Base-by-base conservation (phyloP, 1,140 invertebrate species). In the Berghia stephanieae region DNA sequence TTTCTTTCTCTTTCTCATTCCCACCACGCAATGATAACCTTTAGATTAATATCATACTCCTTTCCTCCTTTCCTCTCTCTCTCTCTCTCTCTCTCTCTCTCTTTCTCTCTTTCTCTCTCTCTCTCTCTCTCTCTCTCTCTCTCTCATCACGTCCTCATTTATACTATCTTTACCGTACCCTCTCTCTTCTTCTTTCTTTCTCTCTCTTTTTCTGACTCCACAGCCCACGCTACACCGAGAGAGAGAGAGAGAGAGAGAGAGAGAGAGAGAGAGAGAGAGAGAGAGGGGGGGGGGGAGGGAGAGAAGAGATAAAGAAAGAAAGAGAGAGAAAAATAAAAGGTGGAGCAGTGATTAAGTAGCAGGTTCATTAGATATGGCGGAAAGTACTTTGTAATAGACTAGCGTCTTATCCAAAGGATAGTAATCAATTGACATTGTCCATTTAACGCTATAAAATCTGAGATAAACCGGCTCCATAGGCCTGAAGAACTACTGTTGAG, bases 81-180 rank as follows among this genome's bases (percentile, higher is more conserved):
- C 27, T 67, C 63, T 38, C 63, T 67, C 63, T 67, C 6, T 34
- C 34, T 67, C 27, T 67, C 36, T 34, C 27, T 67, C 31, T 67
- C 63, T 67, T n/a, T 67, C 63, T 67, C 63, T 67, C 10, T 67
- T 38, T 67, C 63, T 67, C 31, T 34, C 34, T 34, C 63, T 34
- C 10, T 67, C 63, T 10, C 10, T 67, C 63, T 67, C 34, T 36
- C 34, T 31, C 34, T 4, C 21, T 24, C n/a, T 67, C 63, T 67
- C 31, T 34, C 34, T 34, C 63, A 10, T 5, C 40, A 27, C 5
- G 3, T 67, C 63, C 40, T 38, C n/a, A 10, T 31, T 60, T 4
- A 8, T 24, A 8, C 63, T 67, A 13, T 67, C 27, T 67, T 38
- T 38, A 27, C 40, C 63, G 34, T 8, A 24, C 34, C 40, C 27